Evolutionary conservation across 2,888 invertebrate species (phyloP), one percentile per base, ranked within the genome.

Genomic region (Drosophila limbata): DNA sequence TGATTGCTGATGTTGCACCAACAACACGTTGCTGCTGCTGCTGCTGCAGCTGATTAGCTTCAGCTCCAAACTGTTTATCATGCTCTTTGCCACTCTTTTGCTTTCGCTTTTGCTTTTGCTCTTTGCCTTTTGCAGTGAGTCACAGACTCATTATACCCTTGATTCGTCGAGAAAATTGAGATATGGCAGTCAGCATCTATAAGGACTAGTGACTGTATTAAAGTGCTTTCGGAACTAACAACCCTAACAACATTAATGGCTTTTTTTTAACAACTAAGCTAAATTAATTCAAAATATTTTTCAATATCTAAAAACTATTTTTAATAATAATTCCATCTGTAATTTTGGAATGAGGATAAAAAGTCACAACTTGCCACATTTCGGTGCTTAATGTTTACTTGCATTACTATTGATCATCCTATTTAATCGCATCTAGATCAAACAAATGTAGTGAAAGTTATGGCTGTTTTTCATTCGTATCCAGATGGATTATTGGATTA

Each of bases 41-140:
- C 89, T 90, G 67, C 83, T 82, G 65, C 85, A 85, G 39, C 85
- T 84, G 40, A 85, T 84, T 15, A 91, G 61, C 19, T 72, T 76
- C 28, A 89, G 56, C 52, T 81, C 86, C 65, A 83, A 42, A 21
- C 67, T 42, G 50, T 67, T 55, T 10, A 64, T 37, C 79, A 79
- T 76, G 13, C 35, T 81, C 25, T 40, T 35, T 6, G 15, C 37
- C 81, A 31, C 42, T 39, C 11, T 19, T 11, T 11, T 19, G 3
- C 28, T 17, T 19, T 37, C 13, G 19, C 11, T 19, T 11, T 11
- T 19, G 3, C 28, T 17, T 19, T 37, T 15, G 19, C 28, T 28
- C 3, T 13, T 15, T 53, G 11, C 28, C 10, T 21, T 15, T 39
- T 39, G 17, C 53, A 28, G n/a, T 35, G 13, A 53, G 31, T 55